Conservation (phyloP, 2,888 invertebrate genomes). For the Oligia strigilis region DNA sequence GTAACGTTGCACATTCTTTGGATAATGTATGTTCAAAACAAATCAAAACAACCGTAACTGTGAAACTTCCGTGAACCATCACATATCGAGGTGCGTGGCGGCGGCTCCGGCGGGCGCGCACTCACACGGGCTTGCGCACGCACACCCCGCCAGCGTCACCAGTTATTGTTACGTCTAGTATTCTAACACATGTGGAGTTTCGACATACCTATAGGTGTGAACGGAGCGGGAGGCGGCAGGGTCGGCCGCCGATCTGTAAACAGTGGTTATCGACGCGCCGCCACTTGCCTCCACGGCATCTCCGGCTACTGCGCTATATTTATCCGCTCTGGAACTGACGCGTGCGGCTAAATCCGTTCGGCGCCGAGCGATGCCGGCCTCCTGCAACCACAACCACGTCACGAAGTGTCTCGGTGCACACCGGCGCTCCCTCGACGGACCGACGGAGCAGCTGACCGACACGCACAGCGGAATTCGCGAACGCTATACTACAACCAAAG, state of each 20-base stretch:
- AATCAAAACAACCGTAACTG: constrained; percentile 69
- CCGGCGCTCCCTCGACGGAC: constrained; percentile 72
- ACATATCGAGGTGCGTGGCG: constrained; percentile 38
- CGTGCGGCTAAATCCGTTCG: constrained; percentile 88
- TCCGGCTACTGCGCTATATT: constrained; percentile 88
- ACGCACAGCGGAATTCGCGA: constrained; percentile 85
- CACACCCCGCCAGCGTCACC: constrained; percentile 69
- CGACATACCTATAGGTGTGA: constrained; percentile 86
- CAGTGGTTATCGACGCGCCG: constrained; percentile 89
- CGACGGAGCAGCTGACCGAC: constrained; percentile 74
- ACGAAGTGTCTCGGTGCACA: constrained; percentile 81
- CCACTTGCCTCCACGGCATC: constrained; percentile 87
- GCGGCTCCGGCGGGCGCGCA: constrained; percentile 48
- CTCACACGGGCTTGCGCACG: constrained; percentile 59
- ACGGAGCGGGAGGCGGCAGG: constrained; percentile 87
- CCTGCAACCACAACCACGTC: constrained; percentile 90
- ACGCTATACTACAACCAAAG: constrained; percentile 67
- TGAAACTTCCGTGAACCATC: constrained; percentile 68
- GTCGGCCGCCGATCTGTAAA: constrained; percentile 89
- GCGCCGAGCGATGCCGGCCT: constrained; percentile 87
- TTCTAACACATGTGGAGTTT: constrained; percentile 78
- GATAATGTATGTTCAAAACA: constrained; percentile 69
- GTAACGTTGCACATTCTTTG: constrained; percentile 53
- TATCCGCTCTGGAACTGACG: constrained; percentile 89
- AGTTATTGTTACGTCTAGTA: constrained; percentile 79